These are phyloP conservation scores for Cotesia congregata DNA, from an alignment of 2,888 invertebrate species.

Conservation along the genomic window DNA sequence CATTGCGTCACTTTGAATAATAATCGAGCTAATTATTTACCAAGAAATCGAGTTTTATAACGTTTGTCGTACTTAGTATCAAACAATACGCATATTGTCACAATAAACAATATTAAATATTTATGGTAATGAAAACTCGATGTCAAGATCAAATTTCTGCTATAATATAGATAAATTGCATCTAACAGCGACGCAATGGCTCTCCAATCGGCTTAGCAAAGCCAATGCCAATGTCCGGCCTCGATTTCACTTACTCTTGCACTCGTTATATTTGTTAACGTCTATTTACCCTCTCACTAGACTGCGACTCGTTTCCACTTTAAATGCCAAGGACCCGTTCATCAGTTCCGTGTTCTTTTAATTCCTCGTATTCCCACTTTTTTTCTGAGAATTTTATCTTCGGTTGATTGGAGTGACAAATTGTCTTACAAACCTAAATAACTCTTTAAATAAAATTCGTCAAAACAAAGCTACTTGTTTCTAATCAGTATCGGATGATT, in stretches of 20 bases:
- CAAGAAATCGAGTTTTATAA: conserved; percentile 3
- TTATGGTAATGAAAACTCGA: conserved; percentile 30
- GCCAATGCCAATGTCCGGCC: conserved; percentile 37
- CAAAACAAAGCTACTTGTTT: not conserved
- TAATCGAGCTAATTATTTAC: conserved; percentile 13
- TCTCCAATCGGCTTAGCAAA: not conserved
- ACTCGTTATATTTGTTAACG: not conserved
- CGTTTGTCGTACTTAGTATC: conserved; percentile 23
- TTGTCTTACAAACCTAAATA: not conserved
- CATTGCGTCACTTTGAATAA: conserved; percentile 51
- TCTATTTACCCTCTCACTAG: not conserved
- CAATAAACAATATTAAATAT: not conserved
- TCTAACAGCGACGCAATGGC: conserved; percentile 9
- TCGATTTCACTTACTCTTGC: conserved; percentile 28
- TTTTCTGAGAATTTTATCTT: not conserved
- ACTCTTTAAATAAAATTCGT: not conserved
- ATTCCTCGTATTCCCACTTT: not conserved
- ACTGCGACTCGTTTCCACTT: not conserved
- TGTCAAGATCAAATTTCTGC: not conserved
- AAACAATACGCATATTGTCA: not conserved
- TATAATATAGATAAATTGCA: not conserved
- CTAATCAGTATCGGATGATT: not conserved
- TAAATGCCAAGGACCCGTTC: conserved; percentile 10
- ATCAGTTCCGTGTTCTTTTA: not conserved
- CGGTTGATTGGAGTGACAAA: not conserved